phyloP scores from a whole-genome alignment of 2,888 invertebrate species.

The Crocallis elinguaria region DNA sequence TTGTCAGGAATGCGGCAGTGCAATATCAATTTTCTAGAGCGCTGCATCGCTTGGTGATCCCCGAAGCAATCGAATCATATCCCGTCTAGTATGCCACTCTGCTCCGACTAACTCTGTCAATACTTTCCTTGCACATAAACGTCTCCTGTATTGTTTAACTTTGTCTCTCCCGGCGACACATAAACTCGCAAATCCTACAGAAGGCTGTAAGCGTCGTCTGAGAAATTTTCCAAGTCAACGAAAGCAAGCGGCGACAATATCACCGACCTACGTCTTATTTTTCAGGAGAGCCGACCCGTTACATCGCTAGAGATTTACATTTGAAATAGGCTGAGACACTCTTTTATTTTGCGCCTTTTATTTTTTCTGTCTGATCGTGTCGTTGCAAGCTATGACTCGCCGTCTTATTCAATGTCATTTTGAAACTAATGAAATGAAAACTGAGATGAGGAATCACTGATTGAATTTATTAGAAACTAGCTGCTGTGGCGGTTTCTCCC shows the following conservation, averaged over 20 bases:
- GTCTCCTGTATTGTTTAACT: slow-evolving; percentile 65
- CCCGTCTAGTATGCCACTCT: slow-evolving; percentile 24
- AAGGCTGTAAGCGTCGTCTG: slow-evolving; percentile 60
- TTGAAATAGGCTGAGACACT: slow-evolving; percentile 72
- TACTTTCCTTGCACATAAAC: slow-evolving; percentile 52
- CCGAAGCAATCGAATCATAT: slow-evolving; percentile 43
- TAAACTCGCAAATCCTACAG: slow-evolving; percentile 72
- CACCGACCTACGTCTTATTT: slow-evolving; percentile 74
- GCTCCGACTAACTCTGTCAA: slow-evolving; percentile 46
- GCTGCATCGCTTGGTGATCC: slow-evolving; percentile 33
- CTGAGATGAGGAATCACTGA: slow-evolving; percentile 8
- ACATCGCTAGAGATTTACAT: slow-evolving; percentile 79
- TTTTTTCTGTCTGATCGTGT: slow-evolving; percentile 56
- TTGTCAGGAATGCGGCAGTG: slow-evolving; percentile 16
- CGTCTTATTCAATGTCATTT: slow-evolving; percentile 27
- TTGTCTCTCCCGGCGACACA: slow-evolving; percentile 60
- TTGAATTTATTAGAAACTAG: too few species aligned
- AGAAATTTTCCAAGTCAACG: slow-evolving; percentile 72
- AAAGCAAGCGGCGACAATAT: slow-evolving; percentile 71
- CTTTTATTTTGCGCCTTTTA: slow-evolving; percentile 68
- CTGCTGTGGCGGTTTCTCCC: too few species aligned
- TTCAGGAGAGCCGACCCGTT: slow-evolving; percentile 70
- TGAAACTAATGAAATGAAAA: slow-evolving; percentile 14
- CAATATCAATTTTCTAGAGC: slow-evolving; percentile 42
- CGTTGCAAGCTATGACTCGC: slow-evolving; percentile 35